These are phyloP conservation scores for Zelostemma sp. DNA, from an alignment of 1,140 invertebrate genomes.

Conservation along the genomic window DNA sequence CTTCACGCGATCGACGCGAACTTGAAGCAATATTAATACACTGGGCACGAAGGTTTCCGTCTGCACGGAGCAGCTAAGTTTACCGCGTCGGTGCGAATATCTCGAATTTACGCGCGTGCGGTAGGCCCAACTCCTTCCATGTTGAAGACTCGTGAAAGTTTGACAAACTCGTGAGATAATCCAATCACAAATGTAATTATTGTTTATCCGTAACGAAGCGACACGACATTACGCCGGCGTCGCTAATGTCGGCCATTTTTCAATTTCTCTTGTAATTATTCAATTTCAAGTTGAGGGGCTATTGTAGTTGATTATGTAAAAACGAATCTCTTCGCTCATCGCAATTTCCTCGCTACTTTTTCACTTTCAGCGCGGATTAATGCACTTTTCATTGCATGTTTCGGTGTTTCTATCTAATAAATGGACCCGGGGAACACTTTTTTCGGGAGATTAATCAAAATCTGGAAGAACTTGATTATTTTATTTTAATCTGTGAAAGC, in stretches of 20 bases:
- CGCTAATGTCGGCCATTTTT: conserved; percentile 33
- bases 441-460: too few species aligned
- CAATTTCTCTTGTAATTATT: conserved; percentile 31
- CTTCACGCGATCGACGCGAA: conserved; percentile 26
- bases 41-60: conserved; percentile 22
- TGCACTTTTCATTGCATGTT: too few species aligned
- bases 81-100: conserved; percentile 38
- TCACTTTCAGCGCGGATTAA: too few species aligned
- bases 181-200: conserved; percentile 45
- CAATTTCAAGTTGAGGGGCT: conserved; percentile 15
- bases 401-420: too few species aligned
- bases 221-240: conserved; percentile 25
- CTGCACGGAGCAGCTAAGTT: conserved; percentile 29
- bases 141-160: conserved; percentile 42
- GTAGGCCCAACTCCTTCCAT: conserved; percentile 45
- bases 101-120: conserved; percentile 42
- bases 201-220: conserved; percentile 47
- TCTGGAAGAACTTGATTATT: too few species aligned
- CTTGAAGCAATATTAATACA: conserved; percentile 41
- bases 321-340: too few species aligned
- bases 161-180: conserved; percentile 44
- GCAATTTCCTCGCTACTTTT: too few species aligned
- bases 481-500: too few species aligned
- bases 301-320: too few species aligned
- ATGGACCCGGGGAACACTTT: too few species aligned